A percentile compares a stretch with the other conserved stretches of the same genome.
These are phyloP conservation scores for Aleiodes sp. DNA, from an alignment of 1,140 invertebrate genomes.

Conservation along the genomic window DNA sequence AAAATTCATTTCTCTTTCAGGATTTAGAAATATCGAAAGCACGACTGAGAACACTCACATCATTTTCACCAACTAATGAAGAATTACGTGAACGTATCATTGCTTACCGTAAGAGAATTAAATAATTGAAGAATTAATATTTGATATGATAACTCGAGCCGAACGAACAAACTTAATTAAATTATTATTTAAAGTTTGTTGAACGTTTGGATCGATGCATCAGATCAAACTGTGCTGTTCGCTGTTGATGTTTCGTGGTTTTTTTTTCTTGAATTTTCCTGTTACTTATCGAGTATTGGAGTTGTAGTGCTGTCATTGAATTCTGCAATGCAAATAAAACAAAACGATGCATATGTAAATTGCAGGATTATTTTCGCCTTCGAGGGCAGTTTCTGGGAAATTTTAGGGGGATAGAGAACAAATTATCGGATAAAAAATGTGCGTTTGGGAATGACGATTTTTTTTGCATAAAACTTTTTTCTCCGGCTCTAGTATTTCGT, in stretches of 20 bases:
- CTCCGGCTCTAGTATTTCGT: no score
- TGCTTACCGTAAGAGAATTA: constrained; percentile 22
- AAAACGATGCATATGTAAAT: not conserved
- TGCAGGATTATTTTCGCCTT: not conserved
- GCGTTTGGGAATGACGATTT: no score
- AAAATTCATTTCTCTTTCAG: constrained; percentile 39
- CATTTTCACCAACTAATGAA: constrained; percentile 58
- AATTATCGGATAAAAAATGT: no score
- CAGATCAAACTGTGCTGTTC: constrained; percentile 44
- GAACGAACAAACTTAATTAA: constrained; percentile 65
- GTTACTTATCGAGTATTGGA: not conserved
- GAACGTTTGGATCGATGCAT: constrained; percentile 65
- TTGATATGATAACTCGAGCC: constrained; percentile 65
- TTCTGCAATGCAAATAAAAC: not conserved
- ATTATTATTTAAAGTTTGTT: constrained; percentile 60
- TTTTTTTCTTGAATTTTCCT: no score
- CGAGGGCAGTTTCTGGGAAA: no score
- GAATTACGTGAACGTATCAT: constrained; percentile 50
- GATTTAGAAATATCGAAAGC: constrained; percentile 57
- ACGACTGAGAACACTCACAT: constrained; percentile 55
- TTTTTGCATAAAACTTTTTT: no score
- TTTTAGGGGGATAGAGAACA: no score
- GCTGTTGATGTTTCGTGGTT: not conserved
- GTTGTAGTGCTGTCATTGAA: not conserved
- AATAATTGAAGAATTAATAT: constrained; percentile 28